These are phyloP conservation scores for Seira sanloemensis DNA, from an alignment of 2,888 invertebrate genomes.

Conservation along the genomic window DNA sequence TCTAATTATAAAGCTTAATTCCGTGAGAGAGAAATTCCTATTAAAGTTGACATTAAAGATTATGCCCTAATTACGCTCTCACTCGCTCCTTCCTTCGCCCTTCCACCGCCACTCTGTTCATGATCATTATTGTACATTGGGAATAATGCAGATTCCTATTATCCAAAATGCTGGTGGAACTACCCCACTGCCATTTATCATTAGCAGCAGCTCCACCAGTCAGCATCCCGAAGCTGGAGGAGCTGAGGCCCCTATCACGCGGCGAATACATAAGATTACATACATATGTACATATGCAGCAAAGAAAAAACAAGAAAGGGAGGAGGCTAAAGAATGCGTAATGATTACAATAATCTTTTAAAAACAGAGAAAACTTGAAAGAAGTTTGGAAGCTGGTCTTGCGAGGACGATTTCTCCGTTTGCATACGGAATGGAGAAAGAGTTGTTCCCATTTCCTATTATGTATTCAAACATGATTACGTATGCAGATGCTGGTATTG, in stretches of 20 bases:
- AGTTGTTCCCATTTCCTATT: conserved; percentile 16
- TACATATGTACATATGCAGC: no score
- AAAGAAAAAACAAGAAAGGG: conserved; percentile 29
- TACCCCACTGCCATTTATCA: conserved; percentile 34
- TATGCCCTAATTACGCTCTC: conserved; percentile 8
- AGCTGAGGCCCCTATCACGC: no score
- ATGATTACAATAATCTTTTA: conserved; percentile 33
- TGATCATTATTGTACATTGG: conserved; percentile 20
- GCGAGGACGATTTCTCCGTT: no score
- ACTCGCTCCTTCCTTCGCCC: background rate
- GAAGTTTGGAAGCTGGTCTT: no score
- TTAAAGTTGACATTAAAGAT: conserved; percentile 20
- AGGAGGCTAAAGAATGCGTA: conserved; percentile 29
- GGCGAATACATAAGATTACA: no score
- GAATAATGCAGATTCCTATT: conserved; percentile 19
- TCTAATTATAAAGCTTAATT: conserved; percentile 20
- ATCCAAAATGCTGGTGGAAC: conserved; percentile 1
- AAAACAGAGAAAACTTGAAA: conserved; percentile 17
- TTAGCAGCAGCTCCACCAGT: conserved; percentile 16
- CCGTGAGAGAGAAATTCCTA: background rate
- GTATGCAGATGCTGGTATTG: conserved; percentile 38
- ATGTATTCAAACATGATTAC: conserved; percentile 26
- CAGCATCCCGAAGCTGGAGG: conserved; percentile 18
- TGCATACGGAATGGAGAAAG: no score
- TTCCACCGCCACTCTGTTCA: conserved; percentile 6